Base-by-base conservation (phyloP, 1,140 invertebrate genomes). In the Sogatella furcifera region DNA sequence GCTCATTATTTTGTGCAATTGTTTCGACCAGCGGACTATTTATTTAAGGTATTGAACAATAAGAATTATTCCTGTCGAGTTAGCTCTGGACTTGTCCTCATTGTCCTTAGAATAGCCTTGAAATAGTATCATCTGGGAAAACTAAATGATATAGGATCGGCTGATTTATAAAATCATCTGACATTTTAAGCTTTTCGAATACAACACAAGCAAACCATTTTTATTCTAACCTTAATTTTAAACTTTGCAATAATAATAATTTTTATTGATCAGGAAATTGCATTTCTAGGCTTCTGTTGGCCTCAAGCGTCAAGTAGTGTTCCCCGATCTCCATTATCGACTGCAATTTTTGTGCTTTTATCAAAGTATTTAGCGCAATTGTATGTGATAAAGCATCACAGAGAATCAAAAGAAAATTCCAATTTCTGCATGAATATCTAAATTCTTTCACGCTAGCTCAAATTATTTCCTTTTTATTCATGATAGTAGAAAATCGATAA, bases 71-170 rank as follows among this genome's bases (percentile, higher is more conserved):
- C 10, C 14, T 49, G 21, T 22, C 2, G 1, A 19, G 15, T 22
- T 5, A 49, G 21, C 6, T 49, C 17, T 5, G 15, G 8, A 5
- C 46, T 49, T 49, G 46, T 52, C 46, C 21, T 22, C 59, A 60
- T 60, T 60, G 59, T 60, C 53, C 53, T 52, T 44, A 34, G 42
- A 61, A 59, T 65, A 65, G 64, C 64, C 64, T 65, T 65, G 64
- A 65, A 62, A 61, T 44, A 46, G 49, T 62, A 62, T 65, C 64
- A 65, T 65, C 64, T 65, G 64, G 60, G 57, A 59, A 58, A 62
- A 62, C 56, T 57, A 57, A 53, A 55, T 55, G 46, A 54, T 55
- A 57, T 34, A 59, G 57, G 57, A 62, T 65, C 61, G 64, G 64
- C 64, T 65, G 64, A 65, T 65, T 53, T 49, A 38, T 55, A 57